A percentile compares a stretch with the other conserved stretches of the same genome.
Conservation (phyloP, 2,888 invertebrate species). For the Diplolepis rosae region DNA sequence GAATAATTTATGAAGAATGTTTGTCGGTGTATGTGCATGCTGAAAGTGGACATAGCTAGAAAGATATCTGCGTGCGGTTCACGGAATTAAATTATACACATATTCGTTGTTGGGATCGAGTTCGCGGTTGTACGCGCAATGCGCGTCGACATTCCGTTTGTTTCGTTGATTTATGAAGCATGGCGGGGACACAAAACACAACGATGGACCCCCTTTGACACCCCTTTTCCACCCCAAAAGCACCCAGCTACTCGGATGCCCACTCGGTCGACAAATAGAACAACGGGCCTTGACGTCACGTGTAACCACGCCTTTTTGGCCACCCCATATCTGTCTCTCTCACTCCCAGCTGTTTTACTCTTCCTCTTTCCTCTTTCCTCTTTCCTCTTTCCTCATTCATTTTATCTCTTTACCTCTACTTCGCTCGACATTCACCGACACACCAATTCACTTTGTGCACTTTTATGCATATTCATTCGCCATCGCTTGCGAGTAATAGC, state of each 20-base stretch:
- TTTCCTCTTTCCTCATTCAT: background rate
- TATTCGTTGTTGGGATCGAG: slow-evolving; percentile 62
- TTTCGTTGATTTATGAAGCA: slow-evolving; percentile 72
- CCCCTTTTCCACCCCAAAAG: slow-evolving; percentile 41
- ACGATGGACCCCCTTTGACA: too few relatives aligned
- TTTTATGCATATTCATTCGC: slow-evolving; percentile 70
- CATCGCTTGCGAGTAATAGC: slow-evolving; percentile 57
- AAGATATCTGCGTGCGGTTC: slow-evolving; percentile 33
- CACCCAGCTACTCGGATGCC: slow-evolving; percentile 29
- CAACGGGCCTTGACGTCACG: slow-evolving; percentile 67
- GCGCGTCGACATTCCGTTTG: slow-evolving; percentile 66
- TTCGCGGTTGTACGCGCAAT: slow-evolving; percentile 54
- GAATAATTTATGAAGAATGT: too few relatives aligned
- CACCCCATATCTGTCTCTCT: slow-evolving; percentile 33
- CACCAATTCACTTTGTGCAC: slow-evolving; percentile 67
- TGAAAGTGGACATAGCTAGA: too few relatives aligned
- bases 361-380: background rate
- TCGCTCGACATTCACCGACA: slow-evolving; percentile 33
- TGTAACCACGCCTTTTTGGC: slow-evolving; percentile 63
- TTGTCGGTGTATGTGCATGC: too few relatives aligned
- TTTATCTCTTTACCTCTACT: background rate
- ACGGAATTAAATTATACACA: slow-evolving; percentile 63
- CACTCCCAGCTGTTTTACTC: background rate
- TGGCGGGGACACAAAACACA: slow-evolving; percentile 70
- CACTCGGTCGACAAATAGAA: slow-evolving; percentile 61